These are phyloP conservation scores for Zonotrichia leucophrys DNA, from an alignment of 2,113 vertebrate genomes.

Conservation along the genomic window DNA sequence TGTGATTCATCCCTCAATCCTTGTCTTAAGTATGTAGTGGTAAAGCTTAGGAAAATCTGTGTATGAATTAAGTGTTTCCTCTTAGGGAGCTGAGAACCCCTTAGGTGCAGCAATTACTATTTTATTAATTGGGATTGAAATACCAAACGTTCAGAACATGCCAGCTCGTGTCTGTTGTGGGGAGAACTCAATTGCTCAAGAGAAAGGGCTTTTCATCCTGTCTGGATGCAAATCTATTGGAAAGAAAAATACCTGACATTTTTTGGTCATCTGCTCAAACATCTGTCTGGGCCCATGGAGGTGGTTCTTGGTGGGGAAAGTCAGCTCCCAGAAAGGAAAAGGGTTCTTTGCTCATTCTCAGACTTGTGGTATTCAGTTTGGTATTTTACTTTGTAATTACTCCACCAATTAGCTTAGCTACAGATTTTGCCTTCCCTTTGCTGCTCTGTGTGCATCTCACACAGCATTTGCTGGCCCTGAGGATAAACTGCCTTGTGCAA, in stretches of 20 bases:
- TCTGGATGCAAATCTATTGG: not conserved
- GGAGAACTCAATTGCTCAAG: not conserved
- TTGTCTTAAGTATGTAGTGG: not conserved
- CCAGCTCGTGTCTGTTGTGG: conserved; percentile 12
- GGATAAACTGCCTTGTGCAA: not conserved
- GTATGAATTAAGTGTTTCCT: conserved; percentile 1
- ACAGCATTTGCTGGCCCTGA: not conserved
- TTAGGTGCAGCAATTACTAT: conserved; percentile 30
- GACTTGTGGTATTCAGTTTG: not conserved
- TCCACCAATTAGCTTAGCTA: not conserved
- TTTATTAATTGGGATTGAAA: conserved; percentile 52
- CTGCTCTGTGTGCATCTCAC: fast-evolving
- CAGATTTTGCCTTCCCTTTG: not conserved
- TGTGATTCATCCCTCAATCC: conserved; percentile 27
- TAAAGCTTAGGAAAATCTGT: conserved; percentile 24
- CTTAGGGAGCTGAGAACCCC: conserved; percentile 13
- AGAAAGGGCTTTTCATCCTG: not conserved
- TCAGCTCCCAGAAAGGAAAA: not conserved
- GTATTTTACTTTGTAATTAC: conserved; percentile 20
- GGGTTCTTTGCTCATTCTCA: not conserved
- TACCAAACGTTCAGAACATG: not conserved
- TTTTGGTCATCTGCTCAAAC: not conserved
- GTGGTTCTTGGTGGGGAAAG: not conserved
- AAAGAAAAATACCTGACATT: not conserved
- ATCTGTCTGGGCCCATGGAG: not conserved